Conservation (phyloP, 2,797 vertebrate species). For the Nasua narica region DNA sequence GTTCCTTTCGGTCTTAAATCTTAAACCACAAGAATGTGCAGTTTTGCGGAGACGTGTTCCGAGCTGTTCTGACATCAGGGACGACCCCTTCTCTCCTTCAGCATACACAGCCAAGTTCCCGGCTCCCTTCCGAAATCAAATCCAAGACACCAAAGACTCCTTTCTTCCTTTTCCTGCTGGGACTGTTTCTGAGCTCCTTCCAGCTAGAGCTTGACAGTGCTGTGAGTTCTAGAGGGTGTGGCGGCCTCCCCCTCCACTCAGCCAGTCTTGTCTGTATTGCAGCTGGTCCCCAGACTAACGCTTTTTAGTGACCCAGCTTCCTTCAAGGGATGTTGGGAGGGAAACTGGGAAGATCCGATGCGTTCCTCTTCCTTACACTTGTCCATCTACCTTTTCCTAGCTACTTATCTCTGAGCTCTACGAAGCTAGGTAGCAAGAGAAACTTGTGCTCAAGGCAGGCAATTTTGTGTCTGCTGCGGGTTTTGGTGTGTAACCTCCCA, state of each 20-base stretch:
- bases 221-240: constrained; percentile 56
- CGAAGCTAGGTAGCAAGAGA: background rate
- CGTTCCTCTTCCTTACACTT: background rate
- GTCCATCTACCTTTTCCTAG: background rate
- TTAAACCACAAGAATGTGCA: constrained; percentile 58
- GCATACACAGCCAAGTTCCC: background rate
- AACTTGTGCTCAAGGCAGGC: background rate
- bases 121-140: background rate
- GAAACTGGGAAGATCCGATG: background rate
- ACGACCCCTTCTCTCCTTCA: background rate
- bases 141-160: background rate
- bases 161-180: background rate
- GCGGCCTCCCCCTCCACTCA: background rate
- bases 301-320: background rate
- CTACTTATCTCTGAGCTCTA: background rate
- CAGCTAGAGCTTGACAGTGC: background rate
- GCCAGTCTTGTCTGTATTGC: background rate
- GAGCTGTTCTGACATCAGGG: constrained; percentile 20
- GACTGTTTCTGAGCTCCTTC: constrained; percentile 53
- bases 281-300: background rate
- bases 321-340: background rate
- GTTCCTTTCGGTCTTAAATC: constrained; percentile 45
- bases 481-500: background rate
- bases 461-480: background rate
- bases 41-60: constrained; percentile 51